Evolutionary conservation across 2,113 vertebrate genomes (phyloP), one percentile per base, ranked within the genome.

Genomic region (Channa maculata): DNA sequence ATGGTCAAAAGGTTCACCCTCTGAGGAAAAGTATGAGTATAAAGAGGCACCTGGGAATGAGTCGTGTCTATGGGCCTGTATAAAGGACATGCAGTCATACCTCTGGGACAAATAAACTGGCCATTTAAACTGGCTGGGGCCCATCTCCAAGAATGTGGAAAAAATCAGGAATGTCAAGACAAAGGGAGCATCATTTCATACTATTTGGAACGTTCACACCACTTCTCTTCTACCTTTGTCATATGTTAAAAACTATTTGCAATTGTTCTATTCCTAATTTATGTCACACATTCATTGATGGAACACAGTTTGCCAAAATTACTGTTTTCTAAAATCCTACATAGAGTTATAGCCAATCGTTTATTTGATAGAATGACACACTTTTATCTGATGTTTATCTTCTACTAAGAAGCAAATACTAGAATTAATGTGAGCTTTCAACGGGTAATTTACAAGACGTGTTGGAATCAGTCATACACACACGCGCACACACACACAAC

Each of bases 111-210:
- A 54, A 63, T 44, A 8, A 52, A 48, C 14, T 5, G 33, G 9
- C 34, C 8, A 14, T 58, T 61, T 63, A 34, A 51, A 63, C 34
- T 63, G 37, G 39, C 45, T 6, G 15, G 24, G 24, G 15, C 33
- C 38, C 65, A 1, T 45, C 43, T 64, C 5, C 36, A 34, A 46
- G 69, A 67, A 75, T 24, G 81, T 64, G 75, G 45, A 76, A 43
- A 75, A 38, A 79, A 81, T 81, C 81, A 72, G 71, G 78, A 82
- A 72, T 81, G 74, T 75, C 46, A 64, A 64, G 39, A 53, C 53
- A 59, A 39, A 50, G 53, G 48, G 51, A 61, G 48, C 50, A 7
- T 37, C 0, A 48, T 51, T 48, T 70, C 43, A 44, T 3, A 36
- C 15, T 58, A 10, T 38, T 33, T 24, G n/a, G n/a, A 38, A 14